Evolutionary conservation across 2,888 invertebrate genomes (phyloP), one percentile per base, ranked within the genome.

Genomic region (Eupeodes latifasciatus): DNA sequence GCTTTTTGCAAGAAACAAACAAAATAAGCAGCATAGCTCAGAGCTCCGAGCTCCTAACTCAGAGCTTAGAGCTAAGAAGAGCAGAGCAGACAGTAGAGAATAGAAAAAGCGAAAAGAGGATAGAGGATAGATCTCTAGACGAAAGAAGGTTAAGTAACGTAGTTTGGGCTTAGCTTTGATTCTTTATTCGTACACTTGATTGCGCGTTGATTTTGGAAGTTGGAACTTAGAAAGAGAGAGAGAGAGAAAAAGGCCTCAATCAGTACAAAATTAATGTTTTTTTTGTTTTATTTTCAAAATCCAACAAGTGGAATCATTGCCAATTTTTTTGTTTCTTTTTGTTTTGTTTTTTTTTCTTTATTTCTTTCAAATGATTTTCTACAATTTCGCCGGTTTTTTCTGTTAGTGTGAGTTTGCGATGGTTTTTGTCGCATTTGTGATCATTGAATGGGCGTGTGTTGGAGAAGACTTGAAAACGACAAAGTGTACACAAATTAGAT

Each of bases 241-340:
- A 40, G 9, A 44, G 19, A 51, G 59, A 78, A 77, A 74, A 57
- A 71, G 51, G 74, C 64, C 44, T 64, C 44, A 66, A 69, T 75
- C 69, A 44, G 10, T 27, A 34, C 53, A 71, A 71, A 86, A 78
- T 40, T 67, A 27, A 72, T 66, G 62, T 14, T 6, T 7, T 61
- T n/a, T 61, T 81, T 59, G 40, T 49, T 47, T 59, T 47, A 27
- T 71, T 19, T 12, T 5, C 62, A 64, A 51, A 74, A 57, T 64
- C 75, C 57, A 64, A 81, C 85, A 88, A 88, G 88, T 88, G 85
- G 85, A 85, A 85, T 81, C 57, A 77, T 67, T 78, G 67, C 34
- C 77, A 83, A 77, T 80, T 79, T 67, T 61, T 77, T 55, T 19
- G 19, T 19, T 19, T 80, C 75, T 67, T 61, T 77, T 55, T 40